A percentile compares a stretch with the other conserved stretches of the same genome.
phyloP scores from a whole-genome alignment of 2,888 invertebrate species.

The Odontocerum albicorne region DNA sequence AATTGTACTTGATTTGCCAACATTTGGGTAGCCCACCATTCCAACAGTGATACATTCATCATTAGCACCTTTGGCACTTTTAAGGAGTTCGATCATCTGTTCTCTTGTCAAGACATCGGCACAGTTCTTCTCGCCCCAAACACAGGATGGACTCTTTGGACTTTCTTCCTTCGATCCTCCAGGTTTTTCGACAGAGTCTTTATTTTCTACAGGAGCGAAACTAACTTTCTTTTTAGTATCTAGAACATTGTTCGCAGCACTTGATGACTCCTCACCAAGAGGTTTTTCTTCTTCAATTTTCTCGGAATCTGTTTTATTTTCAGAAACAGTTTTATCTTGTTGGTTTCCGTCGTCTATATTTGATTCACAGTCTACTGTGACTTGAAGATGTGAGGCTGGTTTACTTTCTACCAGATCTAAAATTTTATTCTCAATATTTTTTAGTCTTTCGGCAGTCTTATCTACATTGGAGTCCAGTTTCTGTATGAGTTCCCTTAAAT shows the following conservation, averaged over 20 bases:
- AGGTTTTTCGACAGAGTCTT: neutral
- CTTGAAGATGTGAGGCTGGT: constrained; percentile 1
- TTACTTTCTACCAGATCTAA: constrained; percentile 8
- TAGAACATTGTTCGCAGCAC: too few species aligned
- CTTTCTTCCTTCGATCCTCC: neutral
- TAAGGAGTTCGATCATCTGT: constrained; percentile 72
- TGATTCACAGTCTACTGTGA: too few species aligned
- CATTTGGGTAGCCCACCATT: constrained; percentile 98
- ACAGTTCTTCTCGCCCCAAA: constrained; percentile 51
- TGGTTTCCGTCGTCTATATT: neutral
- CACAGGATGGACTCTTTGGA: too few species aligned
- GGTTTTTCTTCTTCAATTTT: neutral
- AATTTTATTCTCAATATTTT: constrained; percentile 46
- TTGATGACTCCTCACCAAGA: too few species aligned
- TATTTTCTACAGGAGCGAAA: neutral
- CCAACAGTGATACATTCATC: constrained; percentile 77
- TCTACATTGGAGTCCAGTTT: constrained; percentile 58
- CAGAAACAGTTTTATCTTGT: constrained; percentile 4
- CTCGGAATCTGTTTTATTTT: neutral
- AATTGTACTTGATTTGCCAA: constrained; percentile 99
- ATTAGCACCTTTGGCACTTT: constrained; percentile 58
- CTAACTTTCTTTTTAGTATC: neutral
- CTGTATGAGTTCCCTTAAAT: constrained; percentile 55
- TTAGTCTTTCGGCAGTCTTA: constrained; percentile 57
- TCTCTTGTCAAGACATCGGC: constrained; percentile 65